Percentiles rank a stretch among this genome's conserved stretches.
Conservation (phyloP, 2,113 vertebrate species). For the Dissostichus mawsoni region DNA sequence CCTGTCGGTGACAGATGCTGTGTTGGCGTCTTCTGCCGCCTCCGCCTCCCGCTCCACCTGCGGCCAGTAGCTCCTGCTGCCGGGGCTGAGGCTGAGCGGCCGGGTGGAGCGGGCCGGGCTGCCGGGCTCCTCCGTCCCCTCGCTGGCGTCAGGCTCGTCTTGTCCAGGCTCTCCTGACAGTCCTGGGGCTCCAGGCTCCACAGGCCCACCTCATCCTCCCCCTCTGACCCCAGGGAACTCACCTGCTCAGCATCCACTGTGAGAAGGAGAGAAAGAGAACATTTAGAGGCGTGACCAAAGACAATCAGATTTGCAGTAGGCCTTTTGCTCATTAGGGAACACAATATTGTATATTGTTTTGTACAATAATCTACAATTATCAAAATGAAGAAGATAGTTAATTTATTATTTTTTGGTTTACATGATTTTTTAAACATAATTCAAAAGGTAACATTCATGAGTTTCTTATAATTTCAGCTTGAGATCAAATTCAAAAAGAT, state of each 20-base stretch:
- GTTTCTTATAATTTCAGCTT: slow-evolving; percentile 40
- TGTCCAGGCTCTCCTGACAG: slow-evolving; percentile 79
- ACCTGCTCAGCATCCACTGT: slow-evolving; percentile 78
- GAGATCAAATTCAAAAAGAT: slow-evolving; percentile 30
- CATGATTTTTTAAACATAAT: neutral
- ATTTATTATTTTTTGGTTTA: slow-evolving; percentile 1
- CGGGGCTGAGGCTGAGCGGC: slow-evolving; percentile 74
- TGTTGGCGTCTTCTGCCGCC: slow-evolving; percentile 34
- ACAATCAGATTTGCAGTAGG: neutral
- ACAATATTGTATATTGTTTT: neutral
- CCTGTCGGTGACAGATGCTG: slow-evolving; percentile 26
- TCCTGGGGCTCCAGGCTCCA: slow-evolving; percentile 83
- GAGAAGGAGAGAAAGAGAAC: neutral
- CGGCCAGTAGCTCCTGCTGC: slow-evolving; percentile 69
- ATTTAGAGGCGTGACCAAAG: neutral
- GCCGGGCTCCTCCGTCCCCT: slow-evolving; percentile 78
- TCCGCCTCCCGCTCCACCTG: slow-evolving; percentile 67
- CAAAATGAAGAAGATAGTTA: no score
- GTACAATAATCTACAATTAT: no score
- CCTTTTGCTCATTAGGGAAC: neutral
- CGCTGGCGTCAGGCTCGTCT: slow-evolving; percentile 81
- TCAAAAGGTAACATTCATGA: slow-evolving; percentile 4
- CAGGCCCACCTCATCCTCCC: slow-evolving; percentile 82
- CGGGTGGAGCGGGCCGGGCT: slow-evolving; percentile 72
- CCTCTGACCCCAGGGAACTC: slow-evolving; percentile 82